Base-by-base conservation (phyloP, 53 echinoderm and acorn worm genomes). In the Temnopleurus reevesii region DNA sequence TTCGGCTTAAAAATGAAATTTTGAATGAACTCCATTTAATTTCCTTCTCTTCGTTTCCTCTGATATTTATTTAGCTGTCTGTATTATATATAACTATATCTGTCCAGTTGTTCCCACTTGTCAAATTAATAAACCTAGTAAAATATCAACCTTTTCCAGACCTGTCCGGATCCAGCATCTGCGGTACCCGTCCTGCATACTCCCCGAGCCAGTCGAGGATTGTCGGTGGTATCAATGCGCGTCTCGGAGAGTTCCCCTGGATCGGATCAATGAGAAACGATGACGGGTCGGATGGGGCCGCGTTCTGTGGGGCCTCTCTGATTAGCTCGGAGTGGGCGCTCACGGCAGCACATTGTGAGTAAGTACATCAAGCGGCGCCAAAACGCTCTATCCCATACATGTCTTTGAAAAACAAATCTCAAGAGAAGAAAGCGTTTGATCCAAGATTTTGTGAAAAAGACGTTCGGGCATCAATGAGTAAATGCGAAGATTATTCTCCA, bases 161-260 rank as follows among this genome's bases (percentile, higher is more conserved):
- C 33, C 33, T 83, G 1, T 56, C 55, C 2, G 34, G 23, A 33
- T 55, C 57, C 19, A 34, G 24, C 12, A 55, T 85, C 6, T 85
- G 85, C 61, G 85, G 85, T 21, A 85, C 85, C 17, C 85, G 85
- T 17, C 85, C 85, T 25, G 85, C 44, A 6, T 85, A 85, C 46
- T 9, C 44, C 45, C 59, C 44, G n/a, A 18, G 28, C 30, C 85
- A 85, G 15, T 59, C 60, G 15, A 57, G 85, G 26, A 19, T 85
- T n/a, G 61, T 85, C 4, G 85, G 85, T 26, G 85, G 85, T 27
- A 27, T 60, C 13, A 58, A 85, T 26, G 85, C 85, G 2, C 59
- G 59, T 17, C 36, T 6, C 12, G 85, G 85, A 1, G 85, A 85
- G 38, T 85, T 85, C 46, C 85, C 85, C 5, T 85, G 85, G 85